Evolutionary conservation across 2,113 vertebrate species (phyloP).

Genomic region (Ammodytes marinus): DNA sequence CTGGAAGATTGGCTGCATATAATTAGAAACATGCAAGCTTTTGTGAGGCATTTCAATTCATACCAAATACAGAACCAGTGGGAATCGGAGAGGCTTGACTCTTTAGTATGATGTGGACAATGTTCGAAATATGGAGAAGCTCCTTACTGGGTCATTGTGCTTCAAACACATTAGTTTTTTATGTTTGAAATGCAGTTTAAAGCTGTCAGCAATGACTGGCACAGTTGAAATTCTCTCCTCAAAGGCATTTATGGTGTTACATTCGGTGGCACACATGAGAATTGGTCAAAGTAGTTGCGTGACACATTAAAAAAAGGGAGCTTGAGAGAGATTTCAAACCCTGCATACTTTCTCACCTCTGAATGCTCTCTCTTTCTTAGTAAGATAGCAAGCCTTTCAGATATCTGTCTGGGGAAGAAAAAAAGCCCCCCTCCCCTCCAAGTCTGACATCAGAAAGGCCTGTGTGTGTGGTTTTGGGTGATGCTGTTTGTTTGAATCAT

Average conservation of each 20-base stretch:
- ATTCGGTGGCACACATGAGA: neutral
- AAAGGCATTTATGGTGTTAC: neutral
- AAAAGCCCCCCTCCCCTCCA: neutral
- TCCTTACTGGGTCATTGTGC: neutral
- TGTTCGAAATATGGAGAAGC: slow-evolving; percentile 6
- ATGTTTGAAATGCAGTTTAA: neutral
- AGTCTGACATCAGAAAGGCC: neutral
- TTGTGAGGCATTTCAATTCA: slow-evolving; percentile 1
- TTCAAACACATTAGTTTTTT: slow-evolving; percentile 1
- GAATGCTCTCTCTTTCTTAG: neutral
- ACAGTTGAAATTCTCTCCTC: neutral
- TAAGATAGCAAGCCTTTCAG: neutral
- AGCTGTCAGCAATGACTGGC: neutral
- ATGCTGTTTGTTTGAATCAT: neutral
- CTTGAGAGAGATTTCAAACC: neutral
- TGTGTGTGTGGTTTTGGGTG: neutral
- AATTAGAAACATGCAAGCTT: neutral
- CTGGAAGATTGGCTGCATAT: neutral
- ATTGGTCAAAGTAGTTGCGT: neutral
- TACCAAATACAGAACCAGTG: slow-evolving; percentile 1
- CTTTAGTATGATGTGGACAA: neutral
- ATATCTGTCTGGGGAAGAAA: neutral
- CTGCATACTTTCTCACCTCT: neutral
- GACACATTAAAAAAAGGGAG: neutral
- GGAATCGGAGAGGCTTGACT: neutral